Evolutionary conservation across 1,140 invertebrate genomes (phyloP), one percentile per base, ranked within the genome.

Genomic region (Bemisia tabaci): DNA sequence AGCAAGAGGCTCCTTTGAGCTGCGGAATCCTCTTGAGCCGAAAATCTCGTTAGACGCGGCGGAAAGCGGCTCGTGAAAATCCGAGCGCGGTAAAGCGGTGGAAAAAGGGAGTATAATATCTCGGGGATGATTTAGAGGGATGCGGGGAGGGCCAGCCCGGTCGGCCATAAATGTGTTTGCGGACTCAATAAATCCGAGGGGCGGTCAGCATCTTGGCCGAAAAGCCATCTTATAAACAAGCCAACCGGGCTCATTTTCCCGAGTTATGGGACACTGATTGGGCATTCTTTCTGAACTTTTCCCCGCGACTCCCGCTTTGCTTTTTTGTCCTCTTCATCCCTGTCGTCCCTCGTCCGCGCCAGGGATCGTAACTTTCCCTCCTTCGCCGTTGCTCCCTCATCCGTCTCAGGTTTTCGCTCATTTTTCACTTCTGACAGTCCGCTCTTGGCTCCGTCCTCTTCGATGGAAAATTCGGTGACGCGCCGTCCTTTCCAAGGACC

Each of bases 261-360:
- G 26, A 62, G 61, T 62, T 62, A 62, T 9, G 61, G 24, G 61
- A 62, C 61, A 24, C 61, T 25, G 61, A 62, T 62, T 62, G 61
- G 23, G 23, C 26, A 62, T 62, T 62, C 25, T 62, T 26, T 62
- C 33, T 17, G 17, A 48, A 48, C 33, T 48, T 48, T 48, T 48
- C 17, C 17, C 33, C 33, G 5, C 17, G 33, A 5, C 33, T 17
- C 33, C 33, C 33, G 5, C 33, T 17, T 17, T 48, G 5, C 33
- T 17, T 17, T 48, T 17, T 48, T 48, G 5, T 17, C 33, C 33
- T 48, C 33, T 48, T 48, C 33, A 5, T 9, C 17, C 33, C 17
- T 48, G 5, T 48, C 17, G 5, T 48, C 33, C 17, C 33, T 48
- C 33, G 17, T 48, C 33, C 33, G 5, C 33, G 33, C 5, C 5